Evolutionary conservation across 92 coral and sea anemone species (phyloP).

Genomic region (Parazoanthus swiftii): DNA sequence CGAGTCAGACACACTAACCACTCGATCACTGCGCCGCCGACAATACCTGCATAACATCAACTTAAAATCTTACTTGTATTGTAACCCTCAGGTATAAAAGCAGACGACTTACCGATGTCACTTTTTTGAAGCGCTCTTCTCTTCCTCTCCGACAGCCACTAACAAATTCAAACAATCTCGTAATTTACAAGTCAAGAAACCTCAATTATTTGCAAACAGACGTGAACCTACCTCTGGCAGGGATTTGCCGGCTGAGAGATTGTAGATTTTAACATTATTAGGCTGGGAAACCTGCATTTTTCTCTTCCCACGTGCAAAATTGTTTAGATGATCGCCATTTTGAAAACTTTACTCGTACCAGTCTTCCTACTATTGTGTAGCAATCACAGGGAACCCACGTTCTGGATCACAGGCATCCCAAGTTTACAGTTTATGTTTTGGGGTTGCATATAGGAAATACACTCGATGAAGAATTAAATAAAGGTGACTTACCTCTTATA

Average conservation of each 20-base stretch:
- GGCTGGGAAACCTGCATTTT: slow-evolving; percentile 98
- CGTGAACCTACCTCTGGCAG: slow-evolving; percentile 82
- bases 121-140: slow-evolving; percentile 85
- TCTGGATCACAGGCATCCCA: too few relatives aligned
- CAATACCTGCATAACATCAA: too few relatives aligned
- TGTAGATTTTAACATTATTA: slow-evolving; percentile 94
- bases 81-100: not conserved
- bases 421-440: too few relatives aligned
- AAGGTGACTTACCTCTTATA: too few relatives aligned
- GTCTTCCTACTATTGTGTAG: not conserved
- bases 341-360: slow-evolving; percentile 10
- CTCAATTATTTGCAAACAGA: not conserved
- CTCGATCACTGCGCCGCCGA: too few relatives aligned
- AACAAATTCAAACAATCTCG: not conserved
- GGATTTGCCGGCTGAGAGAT: slow-evolving; percentile 92
- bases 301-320: slow-evolving; percentile 19
- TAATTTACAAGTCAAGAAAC: not conserved
- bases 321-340: slow-evolving; percentile 7
- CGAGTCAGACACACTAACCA: too few relatives aligned
- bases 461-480: too few relatives aligned
- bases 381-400: too few relatives aligned
- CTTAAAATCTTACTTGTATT: not conserved
- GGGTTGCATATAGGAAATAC: too few relatives aligned
- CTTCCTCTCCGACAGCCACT: slow-evolving; percentile 99
- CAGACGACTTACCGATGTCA: slow-evolving; percentile 78